Conservation (phyloP, 2,797 vertebrate genomes). For the Lepidocolaptes lacrymiger region DNA sequence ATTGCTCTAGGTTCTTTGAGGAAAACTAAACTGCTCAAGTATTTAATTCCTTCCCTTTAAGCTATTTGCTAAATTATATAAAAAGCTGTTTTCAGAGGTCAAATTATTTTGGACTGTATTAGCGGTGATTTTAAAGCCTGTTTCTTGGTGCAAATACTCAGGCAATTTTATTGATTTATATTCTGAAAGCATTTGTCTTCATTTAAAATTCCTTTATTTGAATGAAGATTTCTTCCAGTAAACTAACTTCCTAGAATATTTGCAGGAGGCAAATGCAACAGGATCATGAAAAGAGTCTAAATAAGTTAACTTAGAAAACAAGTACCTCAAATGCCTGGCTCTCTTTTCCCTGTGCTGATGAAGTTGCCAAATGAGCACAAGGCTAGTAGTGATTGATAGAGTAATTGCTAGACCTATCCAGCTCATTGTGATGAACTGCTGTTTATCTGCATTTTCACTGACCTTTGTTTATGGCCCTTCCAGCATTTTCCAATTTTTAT, state of each 20-base stretch:
- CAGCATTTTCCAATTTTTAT: not conserved
- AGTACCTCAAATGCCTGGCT: not conserved
- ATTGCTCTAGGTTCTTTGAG: not conserved
- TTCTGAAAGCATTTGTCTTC: not conserved
- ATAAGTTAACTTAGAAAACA: not conserved
- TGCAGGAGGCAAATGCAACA: not conserved
- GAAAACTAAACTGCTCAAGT: not conserved
- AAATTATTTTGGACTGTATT: not conserved
- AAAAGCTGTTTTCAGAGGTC: not conserved
- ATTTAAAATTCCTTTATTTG: not conserved
- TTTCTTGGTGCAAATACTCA: not conserved
- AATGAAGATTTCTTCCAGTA: not conserved
- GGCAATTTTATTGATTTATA: not conserved
- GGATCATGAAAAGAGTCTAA: not conserved
- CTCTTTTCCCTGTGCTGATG: not conserved
- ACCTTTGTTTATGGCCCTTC: conserved; percentile 8
- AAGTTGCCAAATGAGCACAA: conserved; percentile 24
- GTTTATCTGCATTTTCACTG: conserved; percentile 13
- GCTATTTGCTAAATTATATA: not conserved
- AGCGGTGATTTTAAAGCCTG: not conserved
- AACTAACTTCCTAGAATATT: not conserved
- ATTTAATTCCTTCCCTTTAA: not conserved
- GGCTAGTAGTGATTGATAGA: not conserved
- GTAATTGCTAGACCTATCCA: not conserved
- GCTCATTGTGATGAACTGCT: not conserved